phyloP scores from a whole-genome alignment of 2,113 vertebrate species.

The Hydrolagus affinis region DNA sequence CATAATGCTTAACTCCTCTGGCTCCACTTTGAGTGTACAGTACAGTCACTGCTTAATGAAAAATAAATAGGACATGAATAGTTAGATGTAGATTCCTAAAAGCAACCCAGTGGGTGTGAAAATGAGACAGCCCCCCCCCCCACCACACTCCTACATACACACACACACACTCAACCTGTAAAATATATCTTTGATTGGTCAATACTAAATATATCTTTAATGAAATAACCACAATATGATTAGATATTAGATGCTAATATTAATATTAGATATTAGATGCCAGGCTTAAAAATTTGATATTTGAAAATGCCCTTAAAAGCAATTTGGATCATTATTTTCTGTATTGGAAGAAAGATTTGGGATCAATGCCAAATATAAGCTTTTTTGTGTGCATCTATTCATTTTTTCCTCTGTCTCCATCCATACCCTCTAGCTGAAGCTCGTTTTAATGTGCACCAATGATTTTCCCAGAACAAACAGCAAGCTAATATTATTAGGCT shows the following conservation, averaged over 20 bases:
- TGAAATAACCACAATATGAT: slow-evolving; percentile 6
- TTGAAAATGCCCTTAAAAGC: not conserved
- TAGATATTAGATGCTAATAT: too few species aligned
- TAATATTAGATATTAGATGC: too few species aligned
- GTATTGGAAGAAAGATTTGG: not conserved
- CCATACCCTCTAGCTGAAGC: not conserved
- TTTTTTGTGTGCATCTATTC: not conserved
- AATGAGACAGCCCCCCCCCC: not conserved
- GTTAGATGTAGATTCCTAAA: not conserved
- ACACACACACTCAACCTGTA: not conserved
- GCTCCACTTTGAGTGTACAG: too few species aligned
- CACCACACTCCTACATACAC: too few species aligned
- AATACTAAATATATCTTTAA: not conserved
- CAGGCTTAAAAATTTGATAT: not conserved
- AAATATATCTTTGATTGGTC: not conserved
- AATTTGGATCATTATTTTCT: slow-evolving; percentile 30
- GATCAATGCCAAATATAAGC: slow-evolving; percentile 18
- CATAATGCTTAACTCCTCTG: not conserved
- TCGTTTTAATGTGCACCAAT: not conserved
- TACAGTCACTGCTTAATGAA: not conserved
- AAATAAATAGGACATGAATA: not conserved
- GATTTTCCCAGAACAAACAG: not conserved
- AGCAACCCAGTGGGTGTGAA: not conserved
- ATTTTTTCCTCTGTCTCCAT: slow-evolving; percentile 9
- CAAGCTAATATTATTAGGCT: not conserved